Conservation (phyloP, 2,113 vertebrate genomes). For the Hemiprocne comata region DNA sequence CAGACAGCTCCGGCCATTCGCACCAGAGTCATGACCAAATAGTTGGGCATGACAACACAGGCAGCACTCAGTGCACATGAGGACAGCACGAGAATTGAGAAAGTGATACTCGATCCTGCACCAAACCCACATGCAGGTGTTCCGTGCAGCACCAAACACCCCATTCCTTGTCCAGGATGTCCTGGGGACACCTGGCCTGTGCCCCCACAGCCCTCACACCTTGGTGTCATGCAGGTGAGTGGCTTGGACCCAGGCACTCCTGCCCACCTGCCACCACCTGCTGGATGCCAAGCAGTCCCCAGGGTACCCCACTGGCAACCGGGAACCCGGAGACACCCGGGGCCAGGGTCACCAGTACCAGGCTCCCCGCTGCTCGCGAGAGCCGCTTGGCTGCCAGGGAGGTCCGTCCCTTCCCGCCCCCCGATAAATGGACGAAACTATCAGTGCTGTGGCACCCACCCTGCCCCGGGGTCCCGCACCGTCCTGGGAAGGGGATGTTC, state of each 20-base stretch:
- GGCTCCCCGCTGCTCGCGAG: no score
- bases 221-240: neutral
- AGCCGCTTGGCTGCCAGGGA: neutral
- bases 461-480: neutral
- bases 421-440: neutral
- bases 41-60: rapidly evolving
- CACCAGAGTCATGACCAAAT: rapidly evolving
- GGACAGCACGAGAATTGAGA: rapidly evolving
- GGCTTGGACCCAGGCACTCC: neutral
- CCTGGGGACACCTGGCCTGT: rapidly evolving
- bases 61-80: rapidly evolving
- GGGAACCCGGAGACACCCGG: neutral
- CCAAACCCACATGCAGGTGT: rapidly evolving
- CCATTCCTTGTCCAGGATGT: neutral
- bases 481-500: no score
- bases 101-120: neutral
- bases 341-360: neutral
- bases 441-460: neutral
- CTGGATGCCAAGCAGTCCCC: no score
- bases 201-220: rapidly evolving
- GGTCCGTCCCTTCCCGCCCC: neutral
- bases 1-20: rapidly evolving
- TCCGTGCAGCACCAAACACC: neutral
- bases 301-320: neutral
- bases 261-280: neutral